phyloP scores from a whole-genome alignment of 2,113 vertebrate genomes.

The Pyxicephalus adspersus region DNA sequence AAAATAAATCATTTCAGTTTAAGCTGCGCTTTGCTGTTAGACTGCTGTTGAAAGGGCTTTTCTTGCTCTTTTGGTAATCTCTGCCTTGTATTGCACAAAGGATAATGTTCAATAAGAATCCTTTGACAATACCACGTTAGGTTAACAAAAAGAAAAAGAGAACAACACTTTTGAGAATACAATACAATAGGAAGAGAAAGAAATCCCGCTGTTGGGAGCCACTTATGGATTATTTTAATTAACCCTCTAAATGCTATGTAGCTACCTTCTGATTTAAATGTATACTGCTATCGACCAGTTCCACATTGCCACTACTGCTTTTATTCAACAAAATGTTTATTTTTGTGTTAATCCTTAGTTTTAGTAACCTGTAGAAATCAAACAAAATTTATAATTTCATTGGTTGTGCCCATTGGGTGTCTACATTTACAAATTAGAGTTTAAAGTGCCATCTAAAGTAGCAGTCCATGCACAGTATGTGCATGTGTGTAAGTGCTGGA shows the following conservation, averaged over 20 bases:
- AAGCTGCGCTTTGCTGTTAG: constrained; percentile 12
- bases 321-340: too few relatives aligned
- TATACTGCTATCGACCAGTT: constrained; percentile 20
- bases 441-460: too few relatives aligned
- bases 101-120: constrained; percentile 42
- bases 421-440: too few relatives aligned
- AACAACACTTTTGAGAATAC: constrained; percentile 40
- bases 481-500: too few relatives aligned
- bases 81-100: constrained; percentile 43
- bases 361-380: too few relatives aligned
- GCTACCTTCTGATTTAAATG: constrained; percentile 25
- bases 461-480: too few relatives aligned
- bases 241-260: constrained; percentile 32
- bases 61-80: constrained; percentile 46
- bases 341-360: too few relatives aligned
- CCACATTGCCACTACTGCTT: not conserved
- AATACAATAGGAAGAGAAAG: constrained; percentile 41
- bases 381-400: too few relatives aligned
- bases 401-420: too few relatives aligned
- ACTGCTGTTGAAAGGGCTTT: constrained; percentile 32
- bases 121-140: constrained; percentile 46
- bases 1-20: constrained; percentile 25
- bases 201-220: constrained; percentile 43
- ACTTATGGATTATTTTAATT: constrained; percentile 45
- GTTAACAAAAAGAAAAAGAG: constrained; percentile 45